phyloP scores from a whole-genome alignment of 2,888 invertebrate species.

The Cephus sareptanus region DNA sequence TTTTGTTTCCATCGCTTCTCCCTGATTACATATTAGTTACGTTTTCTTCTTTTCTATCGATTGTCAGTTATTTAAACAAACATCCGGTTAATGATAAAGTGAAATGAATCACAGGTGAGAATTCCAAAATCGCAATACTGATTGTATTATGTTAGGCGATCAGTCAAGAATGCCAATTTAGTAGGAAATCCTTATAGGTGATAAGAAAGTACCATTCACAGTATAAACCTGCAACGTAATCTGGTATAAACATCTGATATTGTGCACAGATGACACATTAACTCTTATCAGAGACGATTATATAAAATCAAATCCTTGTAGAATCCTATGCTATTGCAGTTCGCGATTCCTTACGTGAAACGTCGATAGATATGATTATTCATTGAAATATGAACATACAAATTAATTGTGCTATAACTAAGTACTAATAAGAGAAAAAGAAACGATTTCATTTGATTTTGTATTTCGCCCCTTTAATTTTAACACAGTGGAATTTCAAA shows the following conservation, averaged over 20 bases:
- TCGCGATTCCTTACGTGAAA: not conserved
- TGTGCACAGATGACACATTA: not conserved
- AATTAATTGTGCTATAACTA: too few relatives aligned
- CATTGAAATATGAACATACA: not conserved
- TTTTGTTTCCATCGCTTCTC: not conserved
- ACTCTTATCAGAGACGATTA: not conserved
- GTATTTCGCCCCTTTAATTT: not conserved
- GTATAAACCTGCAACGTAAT: not conserved
- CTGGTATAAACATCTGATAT: not conserved
- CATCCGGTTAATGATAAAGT: not conserved
- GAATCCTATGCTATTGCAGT: not conserved
- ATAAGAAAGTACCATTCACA: not conserved
- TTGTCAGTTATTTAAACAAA: not conserved
- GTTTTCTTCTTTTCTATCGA: not conserved
- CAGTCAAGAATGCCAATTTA: not conserved
- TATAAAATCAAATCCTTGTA: not conserved
- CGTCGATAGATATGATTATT: not conserved
- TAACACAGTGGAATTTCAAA: not conserved
- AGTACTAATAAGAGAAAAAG: not conserved
- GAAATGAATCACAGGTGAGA: not conserved
- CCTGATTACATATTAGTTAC: not conserved
- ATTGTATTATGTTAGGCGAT: not conserved
- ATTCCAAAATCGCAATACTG: not conserved
- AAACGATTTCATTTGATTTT: not conserved
- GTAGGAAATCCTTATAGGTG: not conserved